These are phyloP conservation scores for Sclerodermus sp. DNA, from an alignment of 2,888 invertebrate genomes.

Conservation along the genomic window DNA sequence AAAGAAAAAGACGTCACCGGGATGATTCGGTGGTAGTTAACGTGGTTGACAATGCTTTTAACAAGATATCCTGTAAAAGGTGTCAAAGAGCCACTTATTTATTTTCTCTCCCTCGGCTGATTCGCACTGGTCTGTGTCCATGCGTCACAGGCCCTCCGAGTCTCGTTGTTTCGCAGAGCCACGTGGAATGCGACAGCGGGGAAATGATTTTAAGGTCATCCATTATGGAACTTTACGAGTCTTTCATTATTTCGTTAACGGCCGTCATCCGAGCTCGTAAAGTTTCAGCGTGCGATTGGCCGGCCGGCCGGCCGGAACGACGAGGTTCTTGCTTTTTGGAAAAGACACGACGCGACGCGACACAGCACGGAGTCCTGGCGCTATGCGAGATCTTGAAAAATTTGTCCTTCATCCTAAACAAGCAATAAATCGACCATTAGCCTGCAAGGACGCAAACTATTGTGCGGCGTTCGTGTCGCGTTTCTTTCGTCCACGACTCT, in stretches of 20 bases:
- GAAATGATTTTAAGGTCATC: slow-evolving; percentile 24
- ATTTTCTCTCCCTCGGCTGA: too few species aligned
- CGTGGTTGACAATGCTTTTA: too few species aligned
- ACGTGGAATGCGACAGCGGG: neutral
- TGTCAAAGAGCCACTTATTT: too few species aligned
- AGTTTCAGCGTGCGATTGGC: slow-evolving; percentile 16
- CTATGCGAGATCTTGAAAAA: neutral
- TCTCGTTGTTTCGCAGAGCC: too few species aligned
- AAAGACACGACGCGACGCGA: too few species aligned
- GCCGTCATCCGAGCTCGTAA: slow-evolving; percentile 9
- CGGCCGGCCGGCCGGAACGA: too few species aligned
- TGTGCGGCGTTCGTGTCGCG: neutral
- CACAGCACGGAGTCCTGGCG: slow-evolving; percentile 1
- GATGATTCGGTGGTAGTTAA: too few species aligned
- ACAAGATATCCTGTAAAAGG: too few species aligned
- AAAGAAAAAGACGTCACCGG: too few species aligned
- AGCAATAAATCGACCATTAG: slow-evolving; percentile 24
- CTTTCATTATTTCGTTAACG: slow-evolving; percentile 17
- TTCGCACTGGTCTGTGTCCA: too few species aligned
- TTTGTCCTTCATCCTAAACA: slow-evolving; percentile 22
- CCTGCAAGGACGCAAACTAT: slow-evolving; percentile 9
- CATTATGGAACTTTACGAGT: slow-evolving; percentile 22
- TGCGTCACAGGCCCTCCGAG: too few species aligned
- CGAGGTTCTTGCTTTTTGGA: too few species aligned
- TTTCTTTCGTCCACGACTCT: slow-evolving; percentile 2